Base-by-base conservation (phyloP, 23 tunicate genomes). In the Oikopleura albicans region DNA sequence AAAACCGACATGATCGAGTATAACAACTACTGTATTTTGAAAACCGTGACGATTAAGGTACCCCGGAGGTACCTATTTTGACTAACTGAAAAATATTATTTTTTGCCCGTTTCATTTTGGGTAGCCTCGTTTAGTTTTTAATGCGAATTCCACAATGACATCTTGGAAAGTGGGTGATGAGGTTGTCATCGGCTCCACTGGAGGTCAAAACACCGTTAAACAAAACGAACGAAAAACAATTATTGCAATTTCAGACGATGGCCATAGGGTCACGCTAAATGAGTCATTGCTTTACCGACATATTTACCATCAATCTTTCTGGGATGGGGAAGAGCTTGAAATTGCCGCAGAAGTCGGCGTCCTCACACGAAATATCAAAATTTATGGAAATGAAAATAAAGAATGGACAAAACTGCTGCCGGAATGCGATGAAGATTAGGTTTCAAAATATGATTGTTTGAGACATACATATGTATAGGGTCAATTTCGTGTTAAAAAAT, bases 331-430 rank as follows among this genome's bases (percentile, higher is more conserved):
- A 1, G 0, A 0, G 16, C 83, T 87, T 40, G 86, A 86, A 40
- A 79, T 28, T 40, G 83, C 35, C 41, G 97, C 97, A 34, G 97
- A 92, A 89, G 97, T 92, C 28, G 97, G 90, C 35, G 66, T 92
- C 38, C 87, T 92, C 28, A 87, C 85, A 1, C 59, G 89, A 1
- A 92, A 92, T 86, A 89, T 92, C 75, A 87, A 84, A 40, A 87
- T 92, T 0, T 92, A 89, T 36, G 97, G 97, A 28, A 49, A 49
- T 22, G 59, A 8, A 8, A 49, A 49, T 49, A 22, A 49, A 8
- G 59, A 49, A 49, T 49, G 59, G 59, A 49, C 59, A 49, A 49
- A 49, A 49, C 8, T 22, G 22, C 59, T 49, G 8, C 59, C 59
- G 22, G 16, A 8, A 8, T 49, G 59, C 59, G 59, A 49, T 22